A percentile compares a stretch with the other conserved stretches of the same genome.
phyloP scores from a whole-genome alignment of 1,140 invertebrate species.

The Tenebrio molitor region DNA sequence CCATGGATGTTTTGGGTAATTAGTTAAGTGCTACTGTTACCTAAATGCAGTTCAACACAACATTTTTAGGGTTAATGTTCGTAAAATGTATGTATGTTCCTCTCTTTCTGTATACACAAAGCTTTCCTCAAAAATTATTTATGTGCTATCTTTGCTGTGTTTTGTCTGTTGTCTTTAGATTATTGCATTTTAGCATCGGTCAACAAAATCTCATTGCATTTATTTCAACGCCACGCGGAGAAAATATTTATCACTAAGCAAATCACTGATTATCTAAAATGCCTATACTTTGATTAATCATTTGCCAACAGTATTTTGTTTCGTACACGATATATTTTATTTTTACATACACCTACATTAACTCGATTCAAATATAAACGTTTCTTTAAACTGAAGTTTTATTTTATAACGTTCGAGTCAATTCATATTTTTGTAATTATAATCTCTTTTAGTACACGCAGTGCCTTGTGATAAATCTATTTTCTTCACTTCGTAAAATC shows the following conservation, averaged over 20 bases:
- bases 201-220: slow-evolving; percentile 33
- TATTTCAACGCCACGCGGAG: slow-evolving; percentile 34
- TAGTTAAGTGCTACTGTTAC: slow-evolving; percentile 47
- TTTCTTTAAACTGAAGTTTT: slow-evolving; percentile 42
- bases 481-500: slow-evolving; percentile 47
- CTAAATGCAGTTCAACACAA: slow-evolving; percentile 46
- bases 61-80: slow-evolving; percentile 45
- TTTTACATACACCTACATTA: slow-evolving; percentile 39
- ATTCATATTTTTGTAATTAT: slow-evolving; percentile 50
- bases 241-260: slow-evolving; percentile 56
- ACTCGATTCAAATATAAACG: slow-evolving; percentile 29
- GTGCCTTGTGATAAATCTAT: slow-evolving; percentile 57
- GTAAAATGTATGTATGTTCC: slow-evolving; percentile 46
- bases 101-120: slow-evolving; percentile 44
- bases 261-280: not conserved
- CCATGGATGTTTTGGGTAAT: slow-evolving; percentile 43
- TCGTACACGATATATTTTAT: slow-evolving; percentile 23
- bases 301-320: slow-evolving; percentile 41
- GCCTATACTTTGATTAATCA: not conserved
- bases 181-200: slow-evolving; percentile 13
- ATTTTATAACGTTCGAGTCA: slow-evolving; percentile 49
- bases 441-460: slow-evolving; percentile 52
- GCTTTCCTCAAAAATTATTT: slow-evolving; percentile 44
- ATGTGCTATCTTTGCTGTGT: slow-evolving; percentile 42
- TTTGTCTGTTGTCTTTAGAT: slow-evolving; percentile 39